Conservation (phyloP, 2,888 invertebrate species). For the Chalcosyrphus nemorum region DNA sequence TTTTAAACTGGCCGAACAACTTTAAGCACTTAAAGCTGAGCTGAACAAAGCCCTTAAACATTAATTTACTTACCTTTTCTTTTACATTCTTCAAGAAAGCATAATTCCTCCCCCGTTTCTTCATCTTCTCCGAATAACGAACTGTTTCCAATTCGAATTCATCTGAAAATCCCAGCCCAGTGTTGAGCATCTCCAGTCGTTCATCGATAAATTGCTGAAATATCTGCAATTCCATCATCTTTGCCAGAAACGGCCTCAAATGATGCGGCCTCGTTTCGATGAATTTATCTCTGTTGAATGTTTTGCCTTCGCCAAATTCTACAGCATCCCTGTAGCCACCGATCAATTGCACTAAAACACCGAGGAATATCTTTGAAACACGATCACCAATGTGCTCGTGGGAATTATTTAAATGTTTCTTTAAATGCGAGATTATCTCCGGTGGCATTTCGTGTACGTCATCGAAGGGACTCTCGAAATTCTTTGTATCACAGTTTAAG, state of each 20-base stretch:
- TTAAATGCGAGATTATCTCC: conserved; percentile 89
- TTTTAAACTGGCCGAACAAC: conserved; percentile 13
- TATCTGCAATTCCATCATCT: conserved; percentile 96
- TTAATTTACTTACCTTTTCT: conserved; percentile 88
- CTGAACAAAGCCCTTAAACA: background rate
- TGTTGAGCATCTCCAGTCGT: conserved; percentile 94
- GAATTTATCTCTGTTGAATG: conserved; percentile 93
- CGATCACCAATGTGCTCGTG: conserved; percentile 93
- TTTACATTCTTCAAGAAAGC: conserved; percentile 94
- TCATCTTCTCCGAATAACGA: conserved; percentile 83
- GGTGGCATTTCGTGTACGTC: conserved; percentile 94
- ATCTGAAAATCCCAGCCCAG: conserved; percentile 96
- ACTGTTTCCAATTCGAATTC: conserved; percentile 96
- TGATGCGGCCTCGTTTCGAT: conserved; percentile 91
- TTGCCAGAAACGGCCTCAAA: conserved; percentile 93
- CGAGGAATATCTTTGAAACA: conserved; percentile 94
- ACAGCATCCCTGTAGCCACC: conserved; percentile 97
- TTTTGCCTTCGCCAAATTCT: conserved; percentile 87
- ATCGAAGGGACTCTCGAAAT: conserved; percentile 92
- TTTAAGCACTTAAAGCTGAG: conserved; percentile 43
- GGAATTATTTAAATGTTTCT: conserved; percentile 80
- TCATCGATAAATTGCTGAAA: conserved; percentile 97
- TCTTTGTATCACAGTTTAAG: conserved; percentile 95
- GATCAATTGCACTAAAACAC: conserved; percentile 94
- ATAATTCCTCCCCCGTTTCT: conserved; percentile 83